Conservation (phyloP, 2,113 vertebrate species). For the Recurvirostra avosetta region DNA sequence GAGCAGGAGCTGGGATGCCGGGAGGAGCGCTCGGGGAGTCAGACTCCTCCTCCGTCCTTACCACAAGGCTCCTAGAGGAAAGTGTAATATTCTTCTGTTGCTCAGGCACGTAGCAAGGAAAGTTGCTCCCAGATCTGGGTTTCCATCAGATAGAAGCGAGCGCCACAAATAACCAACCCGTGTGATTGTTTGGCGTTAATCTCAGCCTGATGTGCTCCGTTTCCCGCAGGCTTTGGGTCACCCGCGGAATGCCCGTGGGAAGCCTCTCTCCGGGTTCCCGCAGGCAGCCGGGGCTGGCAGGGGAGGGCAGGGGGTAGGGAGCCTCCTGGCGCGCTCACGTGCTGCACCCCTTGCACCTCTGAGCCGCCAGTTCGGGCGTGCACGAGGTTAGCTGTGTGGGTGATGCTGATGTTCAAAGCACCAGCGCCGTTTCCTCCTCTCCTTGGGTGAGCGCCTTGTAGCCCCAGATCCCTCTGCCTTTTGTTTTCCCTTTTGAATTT, state of each 20-base stretch:
- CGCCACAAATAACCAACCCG: background rate
- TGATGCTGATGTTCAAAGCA: background rate
- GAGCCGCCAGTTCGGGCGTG: background rate
- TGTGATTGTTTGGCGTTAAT: background rate
- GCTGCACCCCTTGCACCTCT: background rate
- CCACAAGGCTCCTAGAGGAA: background rate
- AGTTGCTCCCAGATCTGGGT: background rate
- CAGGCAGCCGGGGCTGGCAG: background rate
- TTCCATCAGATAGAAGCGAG: background rate
- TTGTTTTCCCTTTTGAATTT: background rate
- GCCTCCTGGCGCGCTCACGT: background rate
- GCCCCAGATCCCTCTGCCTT: background rate
- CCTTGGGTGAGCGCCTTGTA: background rate
- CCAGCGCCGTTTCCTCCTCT: background rate
- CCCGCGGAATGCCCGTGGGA: background rate
- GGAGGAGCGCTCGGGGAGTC: background rate
- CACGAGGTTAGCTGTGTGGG: background rate
- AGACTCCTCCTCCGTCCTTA: background rate
- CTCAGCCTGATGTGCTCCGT: rapidly evolving
- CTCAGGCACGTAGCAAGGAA: background rate
- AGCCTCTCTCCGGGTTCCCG: background rate
- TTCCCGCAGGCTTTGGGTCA: background rate
- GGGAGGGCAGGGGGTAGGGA: background rate
- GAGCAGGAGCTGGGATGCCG: background rate
- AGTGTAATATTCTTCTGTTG: rapidly evolving